Evolutionary conservation across 2,113 vertebrate species (phyloP).

Genomic region (Corythoichthys haematopterus): DNA sequence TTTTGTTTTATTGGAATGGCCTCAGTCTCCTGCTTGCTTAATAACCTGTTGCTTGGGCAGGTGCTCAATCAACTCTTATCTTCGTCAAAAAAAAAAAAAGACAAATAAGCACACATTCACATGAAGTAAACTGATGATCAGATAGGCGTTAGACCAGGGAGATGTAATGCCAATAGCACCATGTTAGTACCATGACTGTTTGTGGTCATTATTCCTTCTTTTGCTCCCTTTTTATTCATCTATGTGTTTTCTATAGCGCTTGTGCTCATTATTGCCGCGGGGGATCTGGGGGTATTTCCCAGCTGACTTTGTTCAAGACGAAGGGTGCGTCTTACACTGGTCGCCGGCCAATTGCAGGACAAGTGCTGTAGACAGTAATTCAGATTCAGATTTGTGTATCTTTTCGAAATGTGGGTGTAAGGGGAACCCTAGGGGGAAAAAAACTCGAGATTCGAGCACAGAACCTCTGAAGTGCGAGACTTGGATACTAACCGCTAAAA

Average conservation of each 20-base stretch:
- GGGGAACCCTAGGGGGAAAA: too few relatives aligned
- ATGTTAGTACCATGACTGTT: neutral
- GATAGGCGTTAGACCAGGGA: constrained; percentile 14
- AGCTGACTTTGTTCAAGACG: neutral
- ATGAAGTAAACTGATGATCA: constrained; percentile 35
- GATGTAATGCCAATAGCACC: constrained; percentile 28
- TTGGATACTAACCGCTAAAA: too few relatives aligned
- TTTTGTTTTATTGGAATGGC: constrained; percentile 52
- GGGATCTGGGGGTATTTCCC: neutral
- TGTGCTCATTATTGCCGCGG: neutral
- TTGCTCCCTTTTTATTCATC: constrained; percentile 12
- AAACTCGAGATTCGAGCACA: too few relatives aligned
- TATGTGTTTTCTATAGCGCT: neutral
- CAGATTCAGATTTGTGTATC: neutral
- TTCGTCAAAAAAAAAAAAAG: constrained; percentile 17
- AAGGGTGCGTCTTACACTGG: too few relatives aligned
- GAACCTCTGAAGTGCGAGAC: too few relatives aligned
- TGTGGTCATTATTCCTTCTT: constrained; percentile 1
- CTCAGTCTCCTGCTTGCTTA: constrained; percentile 63
- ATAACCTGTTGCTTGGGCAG: constrained; percentile 69
- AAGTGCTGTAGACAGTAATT: too few relatives aligned
- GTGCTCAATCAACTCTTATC: constrained; percentile 74
- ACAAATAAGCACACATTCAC: neutral
- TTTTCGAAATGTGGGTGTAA: too few relatives aligned
- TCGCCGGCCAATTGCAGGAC: too few relatives aligned